These are phyloP conservation scores for Campaea margaritaria DNA, from an alignment of 2,888 invertebrate genomes.

Conservation along the genomic window DNA sequence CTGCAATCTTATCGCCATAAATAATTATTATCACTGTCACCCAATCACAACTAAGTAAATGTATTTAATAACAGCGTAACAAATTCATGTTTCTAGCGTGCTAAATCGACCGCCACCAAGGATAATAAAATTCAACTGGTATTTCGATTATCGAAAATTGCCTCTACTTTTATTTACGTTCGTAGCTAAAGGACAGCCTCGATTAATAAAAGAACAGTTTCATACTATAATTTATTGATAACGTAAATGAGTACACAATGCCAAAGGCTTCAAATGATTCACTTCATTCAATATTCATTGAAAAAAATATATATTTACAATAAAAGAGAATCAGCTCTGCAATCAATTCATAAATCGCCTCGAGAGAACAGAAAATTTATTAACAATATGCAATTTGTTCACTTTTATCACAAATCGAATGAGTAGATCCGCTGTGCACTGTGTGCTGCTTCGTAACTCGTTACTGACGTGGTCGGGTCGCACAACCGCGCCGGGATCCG, in stretches of 20 bases:
- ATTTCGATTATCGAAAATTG: slow-evolving; percentile 5
- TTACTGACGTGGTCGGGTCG: slow-evolving; percentile 48
- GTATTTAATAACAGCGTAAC: slow-evolving; percentile 25
- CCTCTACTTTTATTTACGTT: not conserved
- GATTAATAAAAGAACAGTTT: slow-evolving; percentile 65
- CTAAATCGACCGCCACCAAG: slow-evolving; percentile 21
- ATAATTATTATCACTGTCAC: slow-evolving; percentile 67
- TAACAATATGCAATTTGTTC: slow-evolving; percentile 49
- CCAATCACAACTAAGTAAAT: slow-evolving; percentile 58
- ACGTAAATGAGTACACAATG: slow-evolving; percentile 86
- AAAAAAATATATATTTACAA: slow-evolving; percentile 81
- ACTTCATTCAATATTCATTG: slow-evolving; percentile 82
- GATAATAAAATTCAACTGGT: slow-evolving; percentile 21
- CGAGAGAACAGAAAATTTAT: slow-evolving; percentile 67
- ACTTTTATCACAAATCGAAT: slow-evolving; percentile 81
- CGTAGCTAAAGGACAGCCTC: slow-evolving; percentile 24
- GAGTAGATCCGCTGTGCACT: slow-evolving; percentile 81
- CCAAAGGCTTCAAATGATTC: slow-evolving; percentile 84
- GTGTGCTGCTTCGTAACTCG: slow-evolving; percentile 63
- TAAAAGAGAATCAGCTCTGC: slow-evolving; percentile 80
- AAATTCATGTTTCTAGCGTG: slow-evolving; percentile 29
- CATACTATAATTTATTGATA: slow-evolving; percentile 85
- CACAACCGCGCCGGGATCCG: slow-evolving; percentile 56
- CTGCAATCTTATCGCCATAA: slow-evolving; percentile 78
- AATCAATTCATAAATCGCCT: slow-evolving; percentile 74